phyloP scores from a whole-genome alignment of 2,888 invertebrate species.

The Venusia cambrica region DNA sequence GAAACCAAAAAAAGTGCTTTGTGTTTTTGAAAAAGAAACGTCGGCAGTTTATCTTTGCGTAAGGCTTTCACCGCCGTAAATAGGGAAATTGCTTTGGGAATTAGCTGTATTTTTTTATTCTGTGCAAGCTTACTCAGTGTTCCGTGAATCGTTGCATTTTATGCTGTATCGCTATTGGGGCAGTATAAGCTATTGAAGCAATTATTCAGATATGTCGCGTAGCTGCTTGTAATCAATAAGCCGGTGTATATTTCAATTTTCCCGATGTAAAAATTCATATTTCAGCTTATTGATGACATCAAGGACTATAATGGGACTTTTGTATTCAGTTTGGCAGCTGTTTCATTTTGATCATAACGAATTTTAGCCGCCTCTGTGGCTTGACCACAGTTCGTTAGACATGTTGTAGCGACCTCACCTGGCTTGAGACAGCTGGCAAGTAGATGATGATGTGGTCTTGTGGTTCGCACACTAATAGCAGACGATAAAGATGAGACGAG shows the following conservation, averaged over 20 bases:
- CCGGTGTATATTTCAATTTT: constrained; percentile 22
- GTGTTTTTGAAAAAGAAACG: constrained; percentile 71
- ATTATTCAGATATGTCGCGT: constrained; percentile 21
- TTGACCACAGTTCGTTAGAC: too few species aligned
- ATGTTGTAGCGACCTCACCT: too few species aligned
- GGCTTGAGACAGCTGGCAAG: too few species aligned
- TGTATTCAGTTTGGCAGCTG: too few species aligned
- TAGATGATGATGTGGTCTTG: too few species aligned
- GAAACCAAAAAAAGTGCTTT: too few species aligned
- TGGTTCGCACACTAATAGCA: too few species aligned
- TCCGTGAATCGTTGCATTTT: constrained; percentile 39
- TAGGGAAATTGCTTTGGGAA: constrained; percentile 62
- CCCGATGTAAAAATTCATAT: constrained; percentile 25
- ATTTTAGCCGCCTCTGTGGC: too few species aligned
- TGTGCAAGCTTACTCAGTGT: constrained; percentile 46
- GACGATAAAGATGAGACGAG: too few species aligned
- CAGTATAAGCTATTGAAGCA: constrained; percentile 27
- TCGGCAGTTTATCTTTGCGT: constrained; percentile 58
- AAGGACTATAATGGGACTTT: constrained; percentile 22
- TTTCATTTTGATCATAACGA: too few species aligned
- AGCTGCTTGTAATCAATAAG: constrained; percentile 23
- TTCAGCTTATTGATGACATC: constrained; percentile 26
- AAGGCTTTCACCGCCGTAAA: constrained; percentile 58
- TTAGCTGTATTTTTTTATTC: too few species aligned
- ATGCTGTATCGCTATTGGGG: constrained; percentile 38